These are phyloP conservation scores for Palythoa grandis DNA, from an alignment of 92 coral and sea anemone genomes.

Conservation along the genomic window DNA sequence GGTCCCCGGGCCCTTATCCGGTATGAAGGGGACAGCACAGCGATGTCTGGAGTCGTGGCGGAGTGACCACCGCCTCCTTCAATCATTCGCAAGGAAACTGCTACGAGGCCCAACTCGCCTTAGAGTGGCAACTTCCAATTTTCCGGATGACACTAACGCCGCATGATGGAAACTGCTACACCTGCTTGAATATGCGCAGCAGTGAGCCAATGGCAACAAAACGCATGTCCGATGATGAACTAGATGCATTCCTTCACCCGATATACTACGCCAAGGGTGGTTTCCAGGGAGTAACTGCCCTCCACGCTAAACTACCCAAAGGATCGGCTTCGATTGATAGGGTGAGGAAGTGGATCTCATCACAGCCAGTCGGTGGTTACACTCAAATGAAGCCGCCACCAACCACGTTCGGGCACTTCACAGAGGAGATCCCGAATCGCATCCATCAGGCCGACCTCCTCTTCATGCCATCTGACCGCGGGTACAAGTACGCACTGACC, in stretches of 20 bases:
- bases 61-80: too few species aligned
- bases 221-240: conserved; percentile 47
- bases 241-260: conserved; percentile 33
- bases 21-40: too few species aligned
- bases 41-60: too few species aligned
- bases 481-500: conserved; percentile 45
- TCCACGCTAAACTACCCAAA: conserved; percentile 12
- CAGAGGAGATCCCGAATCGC: conserved; percentile 15
- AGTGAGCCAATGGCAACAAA: not conserved
- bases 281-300: conserved; percentile 25
- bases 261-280: conserved; percentile 34
- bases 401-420: conserved; percentile 13
- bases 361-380: conserved; percentile 30
- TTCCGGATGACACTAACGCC: too few species aligned
- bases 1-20: too few species aligned
- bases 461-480: conserved; percentile 12
- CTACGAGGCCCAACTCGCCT: too few species aligned
- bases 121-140: too few species aligned
- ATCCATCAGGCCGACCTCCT: conserved; percentile 10
- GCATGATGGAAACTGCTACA: not conserved
- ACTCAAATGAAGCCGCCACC: conserved; percentile 19
- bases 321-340: conserved; percentile 9
- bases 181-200: not conserved
- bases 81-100: too few species aligned
- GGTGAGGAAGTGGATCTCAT: conserved; percentile 12